Conservation (phyloP, 2,113 vertebrate species). For the Hiodon tergisus region DNA sequence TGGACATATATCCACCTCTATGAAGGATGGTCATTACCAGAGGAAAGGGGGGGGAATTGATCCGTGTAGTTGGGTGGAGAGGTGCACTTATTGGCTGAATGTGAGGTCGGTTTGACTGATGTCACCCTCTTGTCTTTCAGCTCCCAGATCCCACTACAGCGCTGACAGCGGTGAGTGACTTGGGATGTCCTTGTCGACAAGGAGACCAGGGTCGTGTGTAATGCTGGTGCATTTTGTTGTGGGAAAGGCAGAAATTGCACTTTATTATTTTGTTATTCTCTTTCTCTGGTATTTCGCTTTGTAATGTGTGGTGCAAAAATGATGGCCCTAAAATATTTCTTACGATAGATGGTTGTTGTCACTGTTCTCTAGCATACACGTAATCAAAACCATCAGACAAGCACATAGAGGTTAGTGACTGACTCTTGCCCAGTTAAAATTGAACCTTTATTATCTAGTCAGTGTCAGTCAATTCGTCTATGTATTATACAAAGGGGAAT, state of each 20-base stretch:
- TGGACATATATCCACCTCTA: too few relatives aligned
- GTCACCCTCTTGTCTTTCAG: conserved; percentile 60
- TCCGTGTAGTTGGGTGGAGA: background rate
- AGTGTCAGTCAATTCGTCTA: background rate
- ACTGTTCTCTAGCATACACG: background rate
- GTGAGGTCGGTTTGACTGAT: conserved; percentile 5
- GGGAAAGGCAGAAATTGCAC: background rate
- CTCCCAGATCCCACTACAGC: conserved; percentile 78
- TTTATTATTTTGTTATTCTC: background rate
- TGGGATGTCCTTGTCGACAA: background rate
- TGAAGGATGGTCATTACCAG: too few relatives aligned
- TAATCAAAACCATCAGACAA: background rate
- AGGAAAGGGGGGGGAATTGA: background rate
- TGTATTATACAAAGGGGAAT: background rate
- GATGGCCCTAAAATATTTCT: background rate
- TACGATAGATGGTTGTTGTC: background rate
- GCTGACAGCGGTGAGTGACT: conserved; percentile 80
- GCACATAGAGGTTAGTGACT: background rate
- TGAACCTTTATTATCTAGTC: background rate
- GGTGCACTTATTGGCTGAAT: background rate
- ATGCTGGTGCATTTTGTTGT: background rate
- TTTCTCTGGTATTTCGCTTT: background rate
- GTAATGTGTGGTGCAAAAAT: background rate
- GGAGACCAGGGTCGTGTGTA: background rate
- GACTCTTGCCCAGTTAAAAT: background rate